phyloP scores from a whole-genome alignment of 2,888 invertebrate genomes.

The Ophion obscuratus region DNA sequence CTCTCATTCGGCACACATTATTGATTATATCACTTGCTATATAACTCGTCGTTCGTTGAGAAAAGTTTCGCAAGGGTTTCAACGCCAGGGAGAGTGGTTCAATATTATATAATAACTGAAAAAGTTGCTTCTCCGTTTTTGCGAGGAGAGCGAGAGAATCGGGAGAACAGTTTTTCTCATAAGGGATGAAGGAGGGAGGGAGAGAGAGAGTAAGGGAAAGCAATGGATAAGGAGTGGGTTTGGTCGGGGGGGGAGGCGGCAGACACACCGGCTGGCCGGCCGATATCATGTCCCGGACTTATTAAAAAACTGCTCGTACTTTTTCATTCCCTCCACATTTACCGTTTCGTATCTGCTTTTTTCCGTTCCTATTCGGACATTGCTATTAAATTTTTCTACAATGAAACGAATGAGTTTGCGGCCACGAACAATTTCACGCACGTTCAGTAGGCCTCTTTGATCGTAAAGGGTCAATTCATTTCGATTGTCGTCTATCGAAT shows the following conservation, averaged over 20 bases:
- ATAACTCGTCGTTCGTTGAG: slow-evolving; percentile 28
- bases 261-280: slow-evolving; percentile 57
- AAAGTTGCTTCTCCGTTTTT: slow-evolving; percentile 48
- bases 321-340: slow-evolving; percentile 37
- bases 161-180: slow-evolving; percentile 25
- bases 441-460: background rate
- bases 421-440: background rate
- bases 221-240: slow-evolving; percentile 33
- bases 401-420: background rate
- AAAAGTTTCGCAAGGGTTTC: slow-evolving; percentile 46
- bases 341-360: slow-evolving; percentile 7
- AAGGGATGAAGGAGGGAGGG: background rate
- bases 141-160: slow-evolving; percentile 38
- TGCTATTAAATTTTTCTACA: slow-evolving; percentile 32
- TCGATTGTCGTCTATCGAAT: background rate
- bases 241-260: slow-evolving; percentile 28
- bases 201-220: slow-evolving; percentile 29
- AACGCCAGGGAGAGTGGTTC: slow-evolving; percentile 32
- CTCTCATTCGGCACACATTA: slow-evolving; percentile 48
- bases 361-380: background rate
- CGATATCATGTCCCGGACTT: slow-evolving; percentile 65
- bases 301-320: slow-evolving; percentile 67
- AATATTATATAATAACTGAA: slow-evolving; percentile 54
- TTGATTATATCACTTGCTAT: slow-evolving; percentile 50
- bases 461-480: background rate